These are phyloP conservation scores for Onychostoma macrolepis DNA, from an alignment of 2,113 vertebrate species.

Conservation along the genomic window DNA sequence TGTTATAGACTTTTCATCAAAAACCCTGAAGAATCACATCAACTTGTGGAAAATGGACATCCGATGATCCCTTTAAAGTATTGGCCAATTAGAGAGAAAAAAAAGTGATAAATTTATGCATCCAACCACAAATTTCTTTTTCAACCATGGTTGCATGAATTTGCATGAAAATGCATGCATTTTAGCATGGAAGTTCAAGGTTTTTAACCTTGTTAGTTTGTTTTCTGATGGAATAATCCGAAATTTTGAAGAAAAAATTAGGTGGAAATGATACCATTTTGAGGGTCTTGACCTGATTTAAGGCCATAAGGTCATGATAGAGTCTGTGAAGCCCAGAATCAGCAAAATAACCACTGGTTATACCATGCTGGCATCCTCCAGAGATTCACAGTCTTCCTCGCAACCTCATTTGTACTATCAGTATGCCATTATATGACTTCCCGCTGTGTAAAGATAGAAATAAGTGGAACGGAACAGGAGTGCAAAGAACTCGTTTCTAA, in stretches of 20 bases:
- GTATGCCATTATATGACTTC: not conserved
- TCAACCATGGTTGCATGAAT: not conserved
- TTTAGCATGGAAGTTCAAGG: not conserved
- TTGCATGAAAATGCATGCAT: not conserved
- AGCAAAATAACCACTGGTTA: not conserved
- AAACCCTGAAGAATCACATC: no score
- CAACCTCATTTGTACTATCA: not conserved
- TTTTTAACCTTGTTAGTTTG: not conserved
- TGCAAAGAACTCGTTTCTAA: not conserved
- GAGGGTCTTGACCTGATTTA: not conserved
- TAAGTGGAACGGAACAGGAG: slow-evolving; percentile 10
- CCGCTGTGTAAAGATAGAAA: not conserved
- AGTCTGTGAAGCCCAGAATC: not conserved
- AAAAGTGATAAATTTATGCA: not conserved
- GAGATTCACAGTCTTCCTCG: not conserved
- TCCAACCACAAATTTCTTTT: not conserved
- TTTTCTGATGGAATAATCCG: not conserved
- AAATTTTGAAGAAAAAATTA: not conserved
- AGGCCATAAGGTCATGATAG: not conserved
- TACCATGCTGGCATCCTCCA: not conserved
- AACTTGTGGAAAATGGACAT: no score
- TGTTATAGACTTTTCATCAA: no score
- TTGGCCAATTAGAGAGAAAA: not conserved
- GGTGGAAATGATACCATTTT: not conserved
- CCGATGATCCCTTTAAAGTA: no score